Conservation (phyloP, 1,140 invertebrate species). For the Drosophila pruinosa region DNA sequence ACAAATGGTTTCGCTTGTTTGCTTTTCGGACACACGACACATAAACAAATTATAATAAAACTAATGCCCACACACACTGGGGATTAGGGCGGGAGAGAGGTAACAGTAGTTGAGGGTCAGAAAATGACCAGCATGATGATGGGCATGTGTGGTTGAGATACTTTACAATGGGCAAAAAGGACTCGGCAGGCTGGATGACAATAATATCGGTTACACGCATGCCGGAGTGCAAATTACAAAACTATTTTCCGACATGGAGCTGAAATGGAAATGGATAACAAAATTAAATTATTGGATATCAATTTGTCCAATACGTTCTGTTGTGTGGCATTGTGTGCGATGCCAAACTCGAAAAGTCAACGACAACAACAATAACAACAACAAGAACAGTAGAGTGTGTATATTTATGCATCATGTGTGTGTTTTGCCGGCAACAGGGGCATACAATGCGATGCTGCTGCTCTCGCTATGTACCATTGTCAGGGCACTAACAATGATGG, state of each 20-base stretch:
- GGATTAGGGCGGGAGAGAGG: conserved; percentile 3
- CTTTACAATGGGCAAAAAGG: conserved; percentile 67
- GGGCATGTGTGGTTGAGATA: conserved; percentile 28
- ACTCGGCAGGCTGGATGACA: conserved; percentile 35
- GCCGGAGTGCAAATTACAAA: conserved; percentile 78
- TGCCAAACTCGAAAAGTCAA: conserved; percentile 79
- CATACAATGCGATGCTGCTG: conserved; percentile 64
- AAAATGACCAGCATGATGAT: conserved; percentile 52
- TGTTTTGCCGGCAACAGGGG: conserved; percentile 20
- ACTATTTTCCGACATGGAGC: conserved; percentile 73
- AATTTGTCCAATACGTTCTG: conserved; percentile 59
- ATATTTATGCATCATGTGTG: conserved; percentile 41
- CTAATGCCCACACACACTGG: conserved; percentile 48
- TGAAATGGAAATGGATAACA: conserved; percentile 69
- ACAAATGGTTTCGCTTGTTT: conserved; percentile 60
- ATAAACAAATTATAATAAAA: conserved; percentile 78
- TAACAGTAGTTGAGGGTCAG: background rate
- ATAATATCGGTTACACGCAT: conserved; percentile 81
- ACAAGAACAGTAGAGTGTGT: conserved; percentile 9
- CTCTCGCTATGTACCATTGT: conserved; percentile 65
- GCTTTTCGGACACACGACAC: conserved; percentile 59
- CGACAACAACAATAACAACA: conserved; percentile 64
- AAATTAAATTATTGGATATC: conserved; percentile 82
- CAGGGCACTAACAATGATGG: conserved; percentile 67
- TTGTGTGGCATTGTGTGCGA: conserved; percentile 56